These are phyloP conservation scores for Rhinogobio ventralis DNA, from an alignment of 2,797 vertebrate species.

Conservation along the genomic window DNA sequence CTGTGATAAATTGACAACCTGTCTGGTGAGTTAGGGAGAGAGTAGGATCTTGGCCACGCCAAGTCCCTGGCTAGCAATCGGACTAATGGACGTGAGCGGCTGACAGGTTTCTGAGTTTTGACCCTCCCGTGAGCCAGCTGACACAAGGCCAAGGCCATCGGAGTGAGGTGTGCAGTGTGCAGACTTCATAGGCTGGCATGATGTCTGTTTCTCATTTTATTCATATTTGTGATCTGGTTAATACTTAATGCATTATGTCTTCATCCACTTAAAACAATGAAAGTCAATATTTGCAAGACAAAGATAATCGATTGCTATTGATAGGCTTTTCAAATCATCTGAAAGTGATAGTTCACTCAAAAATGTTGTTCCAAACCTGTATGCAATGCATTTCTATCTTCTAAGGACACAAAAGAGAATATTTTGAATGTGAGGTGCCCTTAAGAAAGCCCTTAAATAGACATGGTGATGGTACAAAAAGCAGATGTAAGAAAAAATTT, in stretches of 20 bases:
- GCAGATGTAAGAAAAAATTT: not conserved
- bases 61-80: slow-evolving; percentile 50
- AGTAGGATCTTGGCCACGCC: slow-evolving; percentile 36
- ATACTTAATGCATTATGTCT: not conserved
- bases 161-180: slow-evolving; percentile 16
- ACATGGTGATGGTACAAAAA: slow-evolving; percentile 3
- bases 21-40: slow-evolving; percentile 34
- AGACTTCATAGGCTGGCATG: slow-evolving; percentile 13
- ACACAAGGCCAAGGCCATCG: slow-evolving; percentile 19
- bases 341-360: not conserved
- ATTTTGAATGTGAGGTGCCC: not conserved
- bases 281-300: not conserved
- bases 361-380: not conserved
- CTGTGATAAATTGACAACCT: slow-evolving; percentile 61
- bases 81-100: slow-evolving; percentile 45
- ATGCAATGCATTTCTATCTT: not conserved
- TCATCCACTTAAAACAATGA: not conserved
- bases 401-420: no score
- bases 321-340: not conserved
- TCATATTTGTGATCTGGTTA: not conserved
- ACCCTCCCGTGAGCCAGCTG: slow-evolving; percentile 1
- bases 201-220: slow-evolving; percentile 26
- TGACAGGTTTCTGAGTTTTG: slow-evolving; percentile 24
- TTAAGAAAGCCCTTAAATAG: no score
- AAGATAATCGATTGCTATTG: not conserved